Evolutionary conservation across 2,888 invertebrate genomes (phyloP), one percentile per base, ranked within the genome.

Genomic region (Petrolisthes manimaculis): DNA sequence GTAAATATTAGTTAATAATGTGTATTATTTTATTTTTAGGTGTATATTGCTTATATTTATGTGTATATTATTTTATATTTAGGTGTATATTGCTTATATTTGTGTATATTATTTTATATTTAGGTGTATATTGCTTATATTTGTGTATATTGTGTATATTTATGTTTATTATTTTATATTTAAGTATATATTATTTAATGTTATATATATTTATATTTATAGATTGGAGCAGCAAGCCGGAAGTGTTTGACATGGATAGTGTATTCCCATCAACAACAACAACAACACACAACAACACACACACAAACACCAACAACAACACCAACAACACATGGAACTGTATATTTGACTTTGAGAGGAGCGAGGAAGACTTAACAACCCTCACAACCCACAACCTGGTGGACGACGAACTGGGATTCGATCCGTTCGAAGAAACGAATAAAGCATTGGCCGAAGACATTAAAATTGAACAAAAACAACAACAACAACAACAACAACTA

Each of bases 391-490:
- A 71, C 75, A 78, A 83, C 79, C 86, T 93, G 91, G 92, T 93
- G 12, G 94, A 94, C 88, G 94, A 94, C 91, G 94, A 94, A 91
- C 92, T 96, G 92, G 99, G 98, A 92, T 99, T 99, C 93, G 98
- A 99, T 94, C 98, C 99, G 79, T 98, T 98, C 94, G 96, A 97
- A 93, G 98, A 98, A 94, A 98, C 98, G 85, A 97, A 98, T 93
- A 98, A 98, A 93, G 99, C 97, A 54, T 94, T 99, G 91, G 98
- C 98, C 12, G 98, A 98, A 93, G 95, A 99, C 92, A 96, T 99
- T 94, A 98, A 98, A 93, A 97, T 96, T 91, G 99, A 99, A 37
- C 37, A 37, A 2, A 37, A 37, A 37, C 37, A 37, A 2, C 37
- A 37, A 2, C 37, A 37, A 2, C 2, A 1, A 37, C 37, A 37